Percentiles rank a stretch among this genome's conserved stretches.
phyloP scores from a whole-genome alignment of 2,113 vertebrate species.

The Oryzias celebensis region DNA sequence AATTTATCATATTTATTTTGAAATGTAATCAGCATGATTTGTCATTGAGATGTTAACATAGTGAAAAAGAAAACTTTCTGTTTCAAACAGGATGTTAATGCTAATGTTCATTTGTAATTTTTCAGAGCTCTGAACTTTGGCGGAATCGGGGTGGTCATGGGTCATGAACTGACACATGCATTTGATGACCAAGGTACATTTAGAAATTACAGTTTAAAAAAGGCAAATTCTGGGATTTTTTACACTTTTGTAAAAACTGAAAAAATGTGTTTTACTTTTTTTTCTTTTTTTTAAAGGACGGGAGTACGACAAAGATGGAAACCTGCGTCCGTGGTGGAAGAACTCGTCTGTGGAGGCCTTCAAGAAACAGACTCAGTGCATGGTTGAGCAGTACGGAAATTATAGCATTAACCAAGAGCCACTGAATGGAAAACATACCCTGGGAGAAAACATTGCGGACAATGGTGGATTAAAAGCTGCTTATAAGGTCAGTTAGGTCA shows the following conservation, averaged over 20 bases:
- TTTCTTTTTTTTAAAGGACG: conserved; percentile 76
- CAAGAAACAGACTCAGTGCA: conserved; percentile 89
- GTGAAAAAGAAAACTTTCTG: too few relatives aligned
- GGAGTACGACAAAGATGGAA: conserved; percentile 94
- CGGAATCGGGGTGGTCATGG: conserved; percentile 94
- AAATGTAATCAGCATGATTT: background rate
- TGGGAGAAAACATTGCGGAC: conserved; percentile 97
- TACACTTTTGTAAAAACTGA: background rate
- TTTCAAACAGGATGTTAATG: too few relatives aligned
- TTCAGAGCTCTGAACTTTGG: conserved; percentile 91
- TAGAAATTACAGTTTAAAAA: background rate
- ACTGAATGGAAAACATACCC: conserved; percentile 90
- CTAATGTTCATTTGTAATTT: background rate
- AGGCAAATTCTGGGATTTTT: background rate
- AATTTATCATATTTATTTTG: background rate
- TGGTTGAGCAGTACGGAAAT: conserved; percentile 93
- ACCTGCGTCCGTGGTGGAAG: conserved; percentile 96
- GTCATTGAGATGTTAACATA: background rate
- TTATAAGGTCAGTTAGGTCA: conserved; percentile 81
- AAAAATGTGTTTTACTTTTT: background rate
- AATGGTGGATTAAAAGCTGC: conserved; percentile 95
- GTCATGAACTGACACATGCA: conserved; percentile 93
- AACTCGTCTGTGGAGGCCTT: conserved; percentile 94
- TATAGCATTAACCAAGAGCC: conserved; percentile 89
- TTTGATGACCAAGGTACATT: conserved; percentile 93